Conservation (phyloP, 2,888 invertebrate species). For the Nemotelus pantherinus region DNA sequence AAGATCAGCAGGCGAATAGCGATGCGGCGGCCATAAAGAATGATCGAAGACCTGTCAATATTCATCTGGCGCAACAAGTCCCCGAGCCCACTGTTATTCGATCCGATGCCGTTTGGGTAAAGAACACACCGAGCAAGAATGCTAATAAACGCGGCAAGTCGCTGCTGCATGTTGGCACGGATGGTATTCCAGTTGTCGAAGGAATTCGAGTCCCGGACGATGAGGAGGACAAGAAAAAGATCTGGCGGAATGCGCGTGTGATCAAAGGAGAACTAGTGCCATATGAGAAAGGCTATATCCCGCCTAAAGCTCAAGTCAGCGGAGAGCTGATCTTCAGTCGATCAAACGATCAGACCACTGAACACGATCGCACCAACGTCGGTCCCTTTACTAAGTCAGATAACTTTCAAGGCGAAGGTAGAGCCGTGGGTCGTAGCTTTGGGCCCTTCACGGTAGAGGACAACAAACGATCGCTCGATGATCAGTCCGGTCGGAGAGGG, state of each 20-base stretch:
- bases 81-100: conserved; percentile 76
- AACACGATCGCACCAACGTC: conserved; percentile 51
- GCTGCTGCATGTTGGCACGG: conserved; percentile 72
- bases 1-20: conserved; percentile 23
- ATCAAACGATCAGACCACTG: conserved; percentile 1
- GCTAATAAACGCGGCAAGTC: conserved; percentile 72
- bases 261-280: conserved; percentile 84
- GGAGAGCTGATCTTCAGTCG: conserved; percentile 50
- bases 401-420: conserved; percentile 66
- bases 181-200: conserved; percentile 83
- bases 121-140: conserved; percentile 59
- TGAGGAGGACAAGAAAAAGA: conserved; percentile 78
- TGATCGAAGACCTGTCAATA: conserved; percentile 69
- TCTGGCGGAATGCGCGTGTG: conserved; percentile 89
- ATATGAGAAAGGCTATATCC: conserved; percentile 75
- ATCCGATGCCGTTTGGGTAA: conserved; percentile 72
- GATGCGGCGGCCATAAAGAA: conserved; percentile 65
- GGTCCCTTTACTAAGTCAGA: conserved; percentile 73
- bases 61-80: conserved; percentile 67
- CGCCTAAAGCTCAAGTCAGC: conserved; percentile 67
- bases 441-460: conserved; percentile 73
- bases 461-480: conserved; percentile 59
- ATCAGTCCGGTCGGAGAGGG: conserved; percentile 61
- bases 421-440: conserved; percentile 55
- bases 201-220: conserved; percentile 86